Evolutionary conservation across 2,113 vertebrate genomes (phyloP).

Genomic region (Mionectes macconnelli): DNA sequence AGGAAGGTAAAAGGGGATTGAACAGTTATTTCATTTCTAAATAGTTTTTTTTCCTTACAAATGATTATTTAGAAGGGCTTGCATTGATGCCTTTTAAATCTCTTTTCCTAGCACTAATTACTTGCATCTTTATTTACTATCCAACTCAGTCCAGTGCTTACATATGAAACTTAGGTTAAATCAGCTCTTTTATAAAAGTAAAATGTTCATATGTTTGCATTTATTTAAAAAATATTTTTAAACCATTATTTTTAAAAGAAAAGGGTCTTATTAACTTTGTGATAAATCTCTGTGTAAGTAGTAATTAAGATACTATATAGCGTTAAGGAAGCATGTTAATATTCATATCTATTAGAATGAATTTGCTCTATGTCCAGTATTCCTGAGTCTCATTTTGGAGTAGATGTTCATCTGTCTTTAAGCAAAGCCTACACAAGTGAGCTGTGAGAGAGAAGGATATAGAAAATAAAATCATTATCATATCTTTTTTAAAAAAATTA

Average conservation of each 20-base stretch:
- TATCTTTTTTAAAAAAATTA: neutral
- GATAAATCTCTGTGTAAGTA: neutral
- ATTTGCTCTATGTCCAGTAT: neutral
- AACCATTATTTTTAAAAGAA: neutral
- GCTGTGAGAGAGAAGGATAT: neutral
- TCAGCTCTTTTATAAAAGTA: neutral
- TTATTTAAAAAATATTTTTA: neutral
- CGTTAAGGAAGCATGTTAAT: neutral
- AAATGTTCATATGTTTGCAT: neutral
- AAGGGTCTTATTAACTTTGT: neutral
- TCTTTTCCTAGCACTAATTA: neutral
- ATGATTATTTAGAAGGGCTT: neutral
- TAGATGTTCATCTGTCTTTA: neutral
- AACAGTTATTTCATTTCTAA: neutral
- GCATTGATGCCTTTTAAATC: neutral
- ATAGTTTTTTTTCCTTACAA: neutral
- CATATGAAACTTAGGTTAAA: neutral
- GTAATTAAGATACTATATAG: neutral
- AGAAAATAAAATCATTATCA: neutral
- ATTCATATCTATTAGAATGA: neutral
- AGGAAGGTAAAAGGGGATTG: neutral
- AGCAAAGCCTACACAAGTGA: neutral
- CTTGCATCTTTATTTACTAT: neutral
- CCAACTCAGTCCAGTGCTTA: neutral
- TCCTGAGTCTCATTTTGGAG: neutral